Conservation (phyloP, 2,888 invertebrate species). For the Geophilus truncorum region DNA sequence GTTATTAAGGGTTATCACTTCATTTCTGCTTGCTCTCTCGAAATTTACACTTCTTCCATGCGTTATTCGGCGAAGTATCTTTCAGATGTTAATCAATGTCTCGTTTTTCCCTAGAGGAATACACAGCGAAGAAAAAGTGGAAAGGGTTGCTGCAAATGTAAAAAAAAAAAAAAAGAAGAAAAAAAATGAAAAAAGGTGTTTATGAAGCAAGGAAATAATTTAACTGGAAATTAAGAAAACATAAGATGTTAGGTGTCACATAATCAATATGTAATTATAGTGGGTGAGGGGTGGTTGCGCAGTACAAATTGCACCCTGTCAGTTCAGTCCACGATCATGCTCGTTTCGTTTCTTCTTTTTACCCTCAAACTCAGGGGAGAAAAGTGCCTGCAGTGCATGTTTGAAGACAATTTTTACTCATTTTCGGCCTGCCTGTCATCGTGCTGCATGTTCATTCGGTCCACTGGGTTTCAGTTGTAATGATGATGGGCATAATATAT, state of each 20-base stretch:
- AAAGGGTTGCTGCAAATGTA: background rate
- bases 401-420: constrained; percentile 18
- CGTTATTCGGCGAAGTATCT: background rate
- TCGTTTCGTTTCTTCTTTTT: background rate
- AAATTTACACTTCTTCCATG: background rate
- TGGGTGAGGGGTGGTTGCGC: constrained; percentile 4
- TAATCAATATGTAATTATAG: constrained; percentile 27
- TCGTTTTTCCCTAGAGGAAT: background rate
- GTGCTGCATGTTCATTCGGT: constrained; percentile 20
- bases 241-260: constrained; percentile 24
- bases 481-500: constrained; percentile 25
- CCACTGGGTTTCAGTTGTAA: constrained; percentile 19
- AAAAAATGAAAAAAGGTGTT: constrained; percentile 9
- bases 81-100: constrained; percentile 18
- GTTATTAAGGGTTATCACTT: background rate
- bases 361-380: constrained; percentile 7
- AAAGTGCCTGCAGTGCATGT: constrained; percentile 2
- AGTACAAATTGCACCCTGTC: constrained; percentile 25
- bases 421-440: constrained; percentile 24
- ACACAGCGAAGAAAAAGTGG: background rate
- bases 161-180: no score
- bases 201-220: constrained; percentile 27
- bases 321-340: constrained; percentile 27
- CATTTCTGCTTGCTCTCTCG: background rate
- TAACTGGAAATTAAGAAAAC: constrained; percentile 21